Base-by-base conservation (phyloP, 2,888 invertebrate species). In the Lasioglossum leucozonium region DNA sequence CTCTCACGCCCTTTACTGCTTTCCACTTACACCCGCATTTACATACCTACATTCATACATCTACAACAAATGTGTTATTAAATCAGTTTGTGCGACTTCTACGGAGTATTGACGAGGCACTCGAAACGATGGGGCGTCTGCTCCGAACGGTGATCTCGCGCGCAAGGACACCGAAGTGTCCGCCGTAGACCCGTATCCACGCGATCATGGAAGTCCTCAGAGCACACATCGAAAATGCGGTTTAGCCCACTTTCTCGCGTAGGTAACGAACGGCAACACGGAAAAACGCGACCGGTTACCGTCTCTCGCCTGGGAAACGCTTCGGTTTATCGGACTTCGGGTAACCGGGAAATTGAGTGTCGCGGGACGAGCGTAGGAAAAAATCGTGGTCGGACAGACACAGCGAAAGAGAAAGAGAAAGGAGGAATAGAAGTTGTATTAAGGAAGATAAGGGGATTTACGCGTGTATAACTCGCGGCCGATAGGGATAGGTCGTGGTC, bases 381-480 rank as follows among this genome's bases (percentile, higher is more conserved):
- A 65, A 73, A 26, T 5, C 26, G 10, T n/a, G 10, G 18, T 26
- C 8, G 34, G 51, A 8, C 16, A 8, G 34, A 3, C 18, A 65
- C 34, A 3, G 18, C 6, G 30, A 67, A 4, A 16, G 67, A 6
- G 55, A 18, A 34, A 30, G 16, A 2, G 8, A 2, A 18, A 13
- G n/a, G 47, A 40, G 44, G 18, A 26, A 30, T 13, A 73, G 80
- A 72, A 80, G 76, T 81, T 85, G 82, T 89, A 89, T 85, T 74
- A 72, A 13, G 51, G 67, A 44, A 89, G 89, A 89, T 89, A 89
- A 86, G 81, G 74, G 79, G 72, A 89, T 89, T 88, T 88, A 88
- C 81, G 85, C 87, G 84, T 82, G 82, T 79, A 71, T 84, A 87
- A 88, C 80, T 89, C 79, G 82, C 62, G 72, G 73, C 75, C 71